phyloP scores from a whole-genome alignment of 2,113 vertebrate genomes.

The Sturnus vulgaris region DNA sequence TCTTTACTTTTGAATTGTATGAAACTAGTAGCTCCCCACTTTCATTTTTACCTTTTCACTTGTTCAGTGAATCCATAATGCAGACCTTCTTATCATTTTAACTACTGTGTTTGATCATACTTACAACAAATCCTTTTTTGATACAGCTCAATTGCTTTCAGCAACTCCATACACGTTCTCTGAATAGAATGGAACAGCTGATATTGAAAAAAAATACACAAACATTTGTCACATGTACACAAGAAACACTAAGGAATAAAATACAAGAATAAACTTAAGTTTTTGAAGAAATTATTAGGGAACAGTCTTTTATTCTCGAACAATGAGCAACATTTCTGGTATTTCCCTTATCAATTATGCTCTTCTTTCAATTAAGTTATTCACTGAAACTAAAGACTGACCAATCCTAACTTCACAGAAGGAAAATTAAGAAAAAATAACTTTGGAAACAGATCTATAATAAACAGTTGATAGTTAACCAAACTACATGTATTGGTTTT shows the following conservation, averaged over 20 bases:
- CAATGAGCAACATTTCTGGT: neutral
- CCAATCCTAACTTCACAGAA: neutral
- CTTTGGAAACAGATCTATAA: neutral
- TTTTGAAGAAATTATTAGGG: neutral
- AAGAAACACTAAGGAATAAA: neutral
- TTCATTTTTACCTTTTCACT: neutral
- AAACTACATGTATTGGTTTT: neutral
- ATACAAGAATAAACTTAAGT: neutral
- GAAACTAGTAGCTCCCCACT: neutral
- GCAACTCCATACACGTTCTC: conserved; percentile 96
- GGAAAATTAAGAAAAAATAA: neutral
- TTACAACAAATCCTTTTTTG: conserved; percentile 94
- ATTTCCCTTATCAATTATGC: neutral
- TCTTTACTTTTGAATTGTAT: neutral
- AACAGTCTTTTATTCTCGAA: neutral
- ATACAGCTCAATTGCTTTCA: conserved; percentile 96
- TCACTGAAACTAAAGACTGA: neutral
- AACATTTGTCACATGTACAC: neutral
- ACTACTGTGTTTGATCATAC: conserved; percentile 56
- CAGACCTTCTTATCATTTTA: neutral
- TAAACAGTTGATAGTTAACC: neutral
- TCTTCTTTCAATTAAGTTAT: neutral
- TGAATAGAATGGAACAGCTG: conserved; percentile 98
- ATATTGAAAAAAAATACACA: conserved; percentile 28
- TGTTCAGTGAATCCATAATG: neutral